These are phyloP conservation scores for Asbolus verrucosus DNA, from an alignment of 1,140 invertebrate species.

Conservation along the genomic window DNA sequence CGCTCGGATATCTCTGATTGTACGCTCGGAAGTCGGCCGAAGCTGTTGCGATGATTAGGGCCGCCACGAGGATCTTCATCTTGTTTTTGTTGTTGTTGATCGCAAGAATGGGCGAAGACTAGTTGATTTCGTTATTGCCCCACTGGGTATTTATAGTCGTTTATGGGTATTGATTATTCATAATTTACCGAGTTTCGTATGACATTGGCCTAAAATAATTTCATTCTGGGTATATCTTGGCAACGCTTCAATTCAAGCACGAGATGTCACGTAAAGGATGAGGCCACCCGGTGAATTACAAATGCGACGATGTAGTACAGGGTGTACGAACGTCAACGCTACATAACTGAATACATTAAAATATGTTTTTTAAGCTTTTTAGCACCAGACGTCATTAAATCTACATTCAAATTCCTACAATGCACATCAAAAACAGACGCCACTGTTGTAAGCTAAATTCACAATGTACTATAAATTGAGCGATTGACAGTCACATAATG, in stretches of 20 bases:
- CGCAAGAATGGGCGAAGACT: not conserved
- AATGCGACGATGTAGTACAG: conserved; percentile 8
- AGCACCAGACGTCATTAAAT: too few relatives aligned
- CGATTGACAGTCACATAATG: too few relatives aligned
- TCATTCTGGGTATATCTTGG: conserved; percentile 13
- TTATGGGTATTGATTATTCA: conserved; percentile 33
- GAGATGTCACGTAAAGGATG: conserved; percentile 37
- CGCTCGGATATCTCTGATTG: conserved; percentile 5
- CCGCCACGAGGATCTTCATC: conserved; percentile 22
- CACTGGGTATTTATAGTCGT: conserved; percentile 14
- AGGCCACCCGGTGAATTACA: conserved; percentile 18
- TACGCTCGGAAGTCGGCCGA: conserved; percentile 9
- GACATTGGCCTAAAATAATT: conserved; percentile 29
- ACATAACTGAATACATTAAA: too few relatives aligned
- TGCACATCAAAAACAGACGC: too few relatives aligned
- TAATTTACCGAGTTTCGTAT: conserved; percentile 17
- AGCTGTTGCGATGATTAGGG: not conserved
- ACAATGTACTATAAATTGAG: too few relatives aligned
- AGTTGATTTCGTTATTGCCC: not conserved
- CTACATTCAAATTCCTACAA: too few relatives aligned
- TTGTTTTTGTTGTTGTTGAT: too few relatives aligned
- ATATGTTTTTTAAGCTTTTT: too few relatives aligned
- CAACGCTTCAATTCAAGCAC: conserved; percentile 22
- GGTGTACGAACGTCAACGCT: too few relatives aligned
- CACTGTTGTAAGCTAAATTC: too few relatives aligned